These are phyloP conservation scores for Limnephilus auricula DNA, from an alignment of 2,888 invertebrate genomes.

Conservation along the genomic window DNA sequence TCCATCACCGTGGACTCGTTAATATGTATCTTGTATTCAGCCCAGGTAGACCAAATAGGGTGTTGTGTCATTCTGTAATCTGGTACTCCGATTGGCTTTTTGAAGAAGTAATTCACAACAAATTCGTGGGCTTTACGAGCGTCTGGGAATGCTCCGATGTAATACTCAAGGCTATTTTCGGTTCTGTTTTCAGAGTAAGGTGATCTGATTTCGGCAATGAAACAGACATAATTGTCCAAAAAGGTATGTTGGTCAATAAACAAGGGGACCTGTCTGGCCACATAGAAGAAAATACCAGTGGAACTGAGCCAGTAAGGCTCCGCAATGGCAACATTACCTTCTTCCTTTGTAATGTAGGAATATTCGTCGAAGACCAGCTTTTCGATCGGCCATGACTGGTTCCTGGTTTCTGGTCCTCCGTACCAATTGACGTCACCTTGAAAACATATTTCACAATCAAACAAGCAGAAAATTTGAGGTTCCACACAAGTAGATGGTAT, in stretches of 20 bases:
- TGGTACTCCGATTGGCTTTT: slow-evolving; percentile 78
- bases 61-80: slow-evolving; percentile 77
- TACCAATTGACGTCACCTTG: slow-evolving; percentile 78
- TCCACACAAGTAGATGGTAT: background rate
- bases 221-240: slow-evolving; percentile 75
- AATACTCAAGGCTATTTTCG: slow-evolving; percentile 76
- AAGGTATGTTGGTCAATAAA: slow-evolving; percentile 81
- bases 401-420: slow-evolving; percentile 79
- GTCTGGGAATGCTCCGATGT: slow-evolving; percentile 80
- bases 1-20: slow-evolving; percentile 75
- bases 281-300: slow-evolving; percentile 80
- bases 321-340: slow-evolving; percentile 78
- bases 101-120: slow-evolving; percentile 79
- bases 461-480: background rate
- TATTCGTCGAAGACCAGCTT: slow-evolving; percentile 75
- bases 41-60: slow-evolving; percentile 85
- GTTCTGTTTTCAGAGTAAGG: slow-evolving; percentile 74
- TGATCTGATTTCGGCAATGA: slow-evolving; percentile 74
- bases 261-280: slow-evolving; percentile 81
- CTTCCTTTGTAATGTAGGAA: slow-evolving; percentile 79
- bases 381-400: slow-evolving; percentile 81
- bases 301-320: slow-evolving; percentile 85
- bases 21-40: slow-evolving; percentile 77
- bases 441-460: background rate
- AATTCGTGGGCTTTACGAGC: slow-evolving; percentile 79